Evolutionary conservation across 1,140 invertebrate genomes (phyloP).

Genomic region (Antheraea mylitta): DNA sequence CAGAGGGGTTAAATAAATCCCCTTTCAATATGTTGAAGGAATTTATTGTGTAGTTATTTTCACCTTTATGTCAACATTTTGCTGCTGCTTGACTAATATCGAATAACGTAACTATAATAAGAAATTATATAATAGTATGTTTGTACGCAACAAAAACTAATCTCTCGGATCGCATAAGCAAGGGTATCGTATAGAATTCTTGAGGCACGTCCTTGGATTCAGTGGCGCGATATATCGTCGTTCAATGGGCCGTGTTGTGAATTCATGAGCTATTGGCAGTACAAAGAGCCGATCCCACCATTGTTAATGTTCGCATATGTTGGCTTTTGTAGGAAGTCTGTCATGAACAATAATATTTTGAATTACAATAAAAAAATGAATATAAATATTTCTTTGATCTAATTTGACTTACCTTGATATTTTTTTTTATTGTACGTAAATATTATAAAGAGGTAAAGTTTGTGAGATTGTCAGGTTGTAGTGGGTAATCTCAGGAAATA

Average conservation of each 20-base stretch:
- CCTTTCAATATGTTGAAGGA: not conserved
- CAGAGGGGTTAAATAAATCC: no score
- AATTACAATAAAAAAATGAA: not conserved
- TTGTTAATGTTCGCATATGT: constrained; percentile 34
- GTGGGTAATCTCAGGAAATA: no score
- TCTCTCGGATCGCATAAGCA: constrained; percentile 6
- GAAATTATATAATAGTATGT: not conserved
- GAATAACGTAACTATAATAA: not conserved
- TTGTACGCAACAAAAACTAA: constrained; percentile 9
- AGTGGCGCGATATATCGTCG: constrained; percentile 29
- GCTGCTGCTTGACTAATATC: not conserved
- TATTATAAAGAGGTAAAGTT: no score
- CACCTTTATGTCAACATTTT: not conserved
- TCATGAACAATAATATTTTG: not conserved
- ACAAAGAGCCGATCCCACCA: constrained; percentile 47
- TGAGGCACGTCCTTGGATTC: constrained; percentile 34
- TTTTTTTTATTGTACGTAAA: not conserved
- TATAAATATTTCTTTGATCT: not conserved
- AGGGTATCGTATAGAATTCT: constrained; percentile 10
- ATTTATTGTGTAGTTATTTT: not conserved
- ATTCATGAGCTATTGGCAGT: constrained; percentile 40
- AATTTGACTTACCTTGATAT: not conserved
- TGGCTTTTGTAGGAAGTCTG: not conserved
- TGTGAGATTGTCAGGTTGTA: no score
- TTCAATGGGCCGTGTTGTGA: constrained; percentile 51